Conservation (phyloP, 2,888 invertebrate genomes). For the Nematopogon swammerdamellus region DNA sequence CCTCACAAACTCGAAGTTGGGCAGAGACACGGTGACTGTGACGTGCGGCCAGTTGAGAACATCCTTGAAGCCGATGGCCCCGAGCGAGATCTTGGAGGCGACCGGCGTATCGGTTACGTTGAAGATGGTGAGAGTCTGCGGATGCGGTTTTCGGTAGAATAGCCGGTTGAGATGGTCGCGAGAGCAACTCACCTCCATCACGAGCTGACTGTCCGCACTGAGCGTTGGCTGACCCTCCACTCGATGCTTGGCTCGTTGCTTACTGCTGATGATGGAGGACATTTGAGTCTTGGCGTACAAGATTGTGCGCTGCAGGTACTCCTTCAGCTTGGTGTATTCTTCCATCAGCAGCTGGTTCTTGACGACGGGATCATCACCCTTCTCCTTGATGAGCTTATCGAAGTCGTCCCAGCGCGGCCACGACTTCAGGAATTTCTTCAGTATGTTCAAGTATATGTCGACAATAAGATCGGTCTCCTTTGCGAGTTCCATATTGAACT, state of each 20-base stretch:
- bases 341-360: neutral
- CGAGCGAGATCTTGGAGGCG: neutral
- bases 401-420: neutral
- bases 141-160: neutral
- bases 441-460: neutral
- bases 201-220: neutral
- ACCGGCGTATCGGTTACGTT: neutral
- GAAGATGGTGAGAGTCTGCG: neutral
- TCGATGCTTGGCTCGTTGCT: too few species aligned
- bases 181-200: neutral
- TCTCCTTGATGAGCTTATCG: neutral
- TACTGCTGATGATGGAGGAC: neutral
- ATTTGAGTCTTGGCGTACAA: neutral
- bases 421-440: neutral
- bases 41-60: neutral
- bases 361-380: neutral
- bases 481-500: neutral
- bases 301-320: neutral
- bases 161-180: neutral
- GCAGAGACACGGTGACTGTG: neutral
- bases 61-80: neutral
- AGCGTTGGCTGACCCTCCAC: too few species aligned
- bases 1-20: neutral
- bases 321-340: neutral
- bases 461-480: neutral